Base-by-base conservation (phyloP, 2,888 invertebrate species). In the Crepidodera aurea region DNA sequence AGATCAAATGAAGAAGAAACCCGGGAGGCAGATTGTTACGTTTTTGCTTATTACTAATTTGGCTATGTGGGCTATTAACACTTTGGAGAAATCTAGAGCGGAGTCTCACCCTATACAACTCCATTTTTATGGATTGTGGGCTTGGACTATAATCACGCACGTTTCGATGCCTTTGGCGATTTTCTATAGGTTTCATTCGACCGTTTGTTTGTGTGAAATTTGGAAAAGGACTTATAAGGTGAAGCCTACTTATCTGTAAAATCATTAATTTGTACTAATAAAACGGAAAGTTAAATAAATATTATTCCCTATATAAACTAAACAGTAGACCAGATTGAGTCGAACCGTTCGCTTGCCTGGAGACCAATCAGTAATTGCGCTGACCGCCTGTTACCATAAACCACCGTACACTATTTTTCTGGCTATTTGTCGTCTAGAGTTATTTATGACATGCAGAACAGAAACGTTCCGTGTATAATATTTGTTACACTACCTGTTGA, bases 161-260 rank as follows among this genome's bases (percentile, higher is more conserved):
- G 93, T 96, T 1, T 94, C 94, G 1, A 94, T 95, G 90, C 96
- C 96, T 0, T 74, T 90, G 73, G 94, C 95, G 1, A 96, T 96
- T 65, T 96, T 96, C 82, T 96, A 95, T 82, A 86, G 96, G 63
- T 96, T 96, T 82, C 96, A 96, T 79, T 95, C 95, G 40, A 95
- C 96, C 0, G 96, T 97, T 1, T 96, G 96, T 78, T 84, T 97
- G 61, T 96, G 96, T 80, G 96, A 96, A 82, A 94, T 97, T 74
- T 97, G 96, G 97, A 96, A 96, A 82, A 86, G 92, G 70, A 94
- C 96, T 5, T 97, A 96, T 81, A 96, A 96, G 83, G 90, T 93
- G 77, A 94, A 94, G 76, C 92, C 92, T 1, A 13, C 88, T 10
- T 57, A 53, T 34, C 6, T 55, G n/a, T 55, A 55, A 55, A n/a